Conservation (phyloP, 1,140 invertebrate species). For the Magallana angulata region DNA sequence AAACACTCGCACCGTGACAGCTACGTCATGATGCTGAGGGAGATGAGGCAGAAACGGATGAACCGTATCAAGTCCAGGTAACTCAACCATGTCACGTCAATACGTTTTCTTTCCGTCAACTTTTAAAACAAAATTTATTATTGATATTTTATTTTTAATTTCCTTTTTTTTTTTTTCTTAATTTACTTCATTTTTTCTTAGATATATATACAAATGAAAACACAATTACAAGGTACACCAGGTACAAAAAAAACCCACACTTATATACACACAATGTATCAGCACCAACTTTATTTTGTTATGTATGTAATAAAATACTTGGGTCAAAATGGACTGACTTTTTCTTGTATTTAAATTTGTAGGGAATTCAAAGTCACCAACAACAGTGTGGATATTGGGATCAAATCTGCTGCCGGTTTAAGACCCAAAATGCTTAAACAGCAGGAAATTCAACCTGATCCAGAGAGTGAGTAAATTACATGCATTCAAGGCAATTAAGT, state of each 20-base stretch:
- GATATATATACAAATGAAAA: too few relatives aligned
- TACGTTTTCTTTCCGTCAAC: neutral
- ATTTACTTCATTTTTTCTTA: too few relatives aligned
- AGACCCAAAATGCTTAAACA: slow-evolving; percentile 70
- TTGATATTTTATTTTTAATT: too few relatives aligned
- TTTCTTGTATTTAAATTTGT: neutral
- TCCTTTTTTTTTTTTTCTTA: too few relatives aligned
- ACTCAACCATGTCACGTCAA: neutral
- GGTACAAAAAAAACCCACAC: too few relatives aligned
- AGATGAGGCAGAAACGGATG: slow-evolving; percentile 70
- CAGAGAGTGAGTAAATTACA: slow-evolving; percentile 66
- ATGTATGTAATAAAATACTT: too few relatives aligned
- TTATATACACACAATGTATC: too few relatives aligned
- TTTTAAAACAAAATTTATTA: too few relatives aligned
- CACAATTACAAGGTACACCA: too few relatives aligned
- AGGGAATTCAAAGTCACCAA: slow-evolving; percentile 74
- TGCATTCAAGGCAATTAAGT: too few relatives aligned
- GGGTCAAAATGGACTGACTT: too few relatives aligned
- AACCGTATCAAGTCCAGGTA: slow-evolving; percentile 70
- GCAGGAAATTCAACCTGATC: slow-evolving; percentile 74
- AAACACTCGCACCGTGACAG: slow-evolving; percentile 67
- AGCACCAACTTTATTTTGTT: too few relatives aligned
- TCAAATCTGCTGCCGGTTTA: slow-evolving; percentile 74
- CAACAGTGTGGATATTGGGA: slow-evolving; percentile 75
- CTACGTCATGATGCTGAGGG: slow-evolving; percentile 72